These are phyloP conservation scores for Acrobasis suavella DNA, from an alignment of 2,888 invertebrate genomes.

Conservation along the genomic window DNA sequence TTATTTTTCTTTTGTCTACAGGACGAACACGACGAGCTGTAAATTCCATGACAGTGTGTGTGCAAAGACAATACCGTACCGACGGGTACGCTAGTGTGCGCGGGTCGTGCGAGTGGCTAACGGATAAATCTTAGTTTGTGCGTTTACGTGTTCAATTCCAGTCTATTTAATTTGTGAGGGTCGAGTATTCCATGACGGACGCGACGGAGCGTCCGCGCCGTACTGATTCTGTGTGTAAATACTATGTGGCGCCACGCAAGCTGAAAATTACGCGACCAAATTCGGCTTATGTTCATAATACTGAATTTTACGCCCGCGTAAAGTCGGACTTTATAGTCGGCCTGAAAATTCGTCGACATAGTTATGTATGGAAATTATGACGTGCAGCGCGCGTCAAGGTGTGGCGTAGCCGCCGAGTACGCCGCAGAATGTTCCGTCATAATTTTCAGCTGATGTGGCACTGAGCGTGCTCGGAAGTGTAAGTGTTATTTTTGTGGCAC, in stretches of 20 bases:
- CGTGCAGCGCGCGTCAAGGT: no score
- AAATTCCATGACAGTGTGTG: slow-evolving; percentile 55
- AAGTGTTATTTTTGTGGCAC: slow-evolving; percentile 50
- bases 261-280: neutral
- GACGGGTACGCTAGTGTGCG: slow-evolving; percentile 46
- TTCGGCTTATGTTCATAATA: neutral
- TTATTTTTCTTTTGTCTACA: slow-evolving; percentile 50
- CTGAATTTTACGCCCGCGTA: no score
- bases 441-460: neutral
- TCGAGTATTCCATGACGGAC: slow-evolving; percentile 27
- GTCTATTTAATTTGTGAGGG: slow-evolving; percentile 27
- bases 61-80: slow-evolving; percentile 63
- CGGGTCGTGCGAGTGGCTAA: slow-evolving; percentile 35
- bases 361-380: no score
- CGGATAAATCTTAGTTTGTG: slow-evolving; percentile 36
- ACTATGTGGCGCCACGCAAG: neutral
- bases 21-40: slow-evolving; percentile 79
- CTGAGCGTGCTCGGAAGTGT: slow-evolving; percentile 22
- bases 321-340: no score
- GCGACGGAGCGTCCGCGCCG: slow-evolving; percentile 13
- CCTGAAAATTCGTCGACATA: no score
- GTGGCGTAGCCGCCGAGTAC: neutral
- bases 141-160: slow-evolving; percentile 43
- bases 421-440: neutral
- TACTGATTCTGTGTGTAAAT: slow-evolving; percentile 30